A percentile compares a stretch with the other conserved stretches of the same genome.
These are phyloP conservation scores for Vanessa tameamea DNA, from an alignment of 1,140 invertebrate genomes.

Conservation along the genomic window DNA sequence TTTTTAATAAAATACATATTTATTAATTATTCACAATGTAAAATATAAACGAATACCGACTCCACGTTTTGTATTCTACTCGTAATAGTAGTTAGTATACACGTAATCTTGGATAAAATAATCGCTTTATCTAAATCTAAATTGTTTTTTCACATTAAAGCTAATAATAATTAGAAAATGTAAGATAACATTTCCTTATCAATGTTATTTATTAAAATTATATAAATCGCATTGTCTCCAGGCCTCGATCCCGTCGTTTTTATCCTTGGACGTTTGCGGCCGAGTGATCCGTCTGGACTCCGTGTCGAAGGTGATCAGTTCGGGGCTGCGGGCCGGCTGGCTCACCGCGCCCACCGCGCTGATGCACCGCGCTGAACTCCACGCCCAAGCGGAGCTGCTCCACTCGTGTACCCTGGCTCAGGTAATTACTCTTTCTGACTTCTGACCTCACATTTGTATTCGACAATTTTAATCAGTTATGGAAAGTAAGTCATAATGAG, in stretches of 20 bases:
- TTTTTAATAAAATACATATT: too few relatives aligned
- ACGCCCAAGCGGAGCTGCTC: conserved; percentile 87
- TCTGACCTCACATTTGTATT: neutral
- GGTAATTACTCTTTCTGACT: conserved; percentile 68
- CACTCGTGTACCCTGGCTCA: conserved; percentile 88
- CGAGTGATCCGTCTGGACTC: conserved; percentile 90
- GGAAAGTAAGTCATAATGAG: neutral
- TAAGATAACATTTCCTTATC: too few relatives aligned
- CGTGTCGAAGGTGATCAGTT: conserved; percentile 89
- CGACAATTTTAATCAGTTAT: too few relatives aligned
- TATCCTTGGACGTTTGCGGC: conserved; percentile 88
- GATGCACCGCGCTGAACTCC: conserved; percentile 83
- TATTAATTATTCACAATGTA: too few relatives aligned
- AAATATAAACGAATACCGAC: too few relatives aligned
- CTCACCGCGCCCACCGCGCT: conserved; percentile 85
- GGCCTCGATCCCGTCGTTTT: conserved; percentile 81
- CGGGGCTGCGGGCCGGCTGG: conserved; percentile 86
- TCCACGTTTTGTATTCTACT: too few relatives aligned
- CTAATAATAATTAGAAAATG: too few relatives aligned
- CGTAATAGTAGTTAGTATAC: too few relatives aligned
- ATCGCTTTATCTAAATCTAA: too few relatives aligned
- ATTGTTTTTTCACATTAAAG: too few relatives aligned
- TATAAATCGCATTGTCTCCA: conserved; percentile 23
- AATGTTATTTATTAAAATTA: too few relatives aligned
- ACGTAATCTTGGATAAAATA: too few relatives aligned